Base-by-base conservation (phyloP, 2,797 vertebrate genomes). In the Sandelia bainsii region DNA sequence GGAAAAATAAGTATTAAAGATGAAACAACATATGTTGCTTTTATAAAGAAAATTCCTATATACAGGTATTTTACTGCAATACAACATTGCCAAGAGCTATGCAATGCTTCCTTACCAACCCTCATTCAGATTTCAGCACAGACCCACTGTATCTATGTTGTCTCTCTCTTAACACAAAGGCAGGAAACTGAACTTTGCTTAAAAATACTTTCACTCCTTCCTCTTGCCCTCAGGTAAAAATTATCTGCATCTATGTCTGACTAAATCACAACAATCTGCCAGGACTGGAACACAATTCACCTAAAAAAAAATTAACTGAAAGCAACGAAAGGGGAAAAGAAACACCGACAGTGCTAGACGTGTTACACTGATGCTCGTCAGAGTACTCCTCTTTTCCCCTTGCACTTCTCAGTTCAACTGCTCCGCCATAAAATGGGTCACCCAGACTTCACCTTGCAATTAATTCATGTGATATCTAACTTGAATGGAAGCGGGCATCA, bases 341-440 rank as follows among this genome's bases (percentile, higher is more conserved):
- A 69, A 17, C 14, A 14, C 32, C 34, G 1, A 4, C 40, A 44
- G 46, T 19, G 57, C 50, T 29, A 12, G 27, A 17, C 4, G 9
- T 29, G 45, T 54, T 42, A 51, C 69, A 34, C 37, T 2, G 62
- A 42, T 57, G 57, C 69, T 64, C 27, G 7, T 44, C 19, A 29
- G 56, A 34, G 16, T 34, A 16, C 58, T 4, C n/a, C 3, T 5
- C 17, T 49, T 22, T 8, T 40, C 27, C 14, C 60, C 6, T 10
- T 25, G 16, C 52, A 19, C 54, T 39, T 46, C 62, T 79, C 77
- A 64, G 80, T 77, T 89, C 69, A 78, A 75, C 79, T 48, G 71
- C 77, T 80, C 72, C 49, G 14, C 56, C 69, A 63, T 84, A 81
- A 87, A 91, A 84, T 89, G 82, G 89, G 83, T 91, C 89, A 87